Conservation (phyloP, 2,113 vertebrate species). For the Copsychus sechellarum region DNA sequence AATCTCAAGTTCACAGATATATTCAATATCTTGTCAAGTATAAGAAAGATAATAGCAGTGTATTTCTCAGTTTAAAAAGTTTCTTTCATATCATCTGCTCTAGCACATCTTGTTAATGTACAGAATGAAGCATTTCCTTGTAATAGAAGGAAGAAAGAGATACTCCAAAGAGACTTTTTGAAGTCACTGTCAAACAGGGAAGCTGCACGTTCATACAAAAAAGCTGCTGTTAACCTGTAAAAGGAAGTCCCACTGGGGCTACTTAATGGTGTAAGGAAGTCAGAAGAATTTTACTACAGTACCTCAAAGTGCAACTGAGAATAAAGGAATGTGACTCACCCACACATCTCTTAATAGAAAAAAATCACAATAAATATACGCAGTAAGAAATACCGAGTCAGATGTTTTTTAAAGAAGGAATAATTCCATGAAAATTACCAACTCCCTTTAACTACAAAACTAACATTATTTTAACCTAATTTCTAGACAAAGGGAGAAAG, state of each 20-base stretch:
- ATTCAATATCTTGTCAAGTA: conserved; percentile 15
- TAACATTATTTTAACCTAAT: not conserved
- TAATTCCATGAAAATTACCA: not conserved
- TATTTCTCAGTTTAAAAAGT: conserved; percentile 19
- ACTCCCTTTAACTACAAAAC: not conserved
- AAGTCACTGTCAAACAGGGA: conserved; percentile 10
- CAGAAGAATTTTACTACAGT: not conserved
- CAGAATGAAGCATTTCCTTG: not conserved
- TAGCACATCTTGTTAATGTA: not conserved
- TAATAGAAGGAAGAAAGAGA: conserved; percentile 16
- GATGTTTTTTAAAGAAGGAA: not conserved
- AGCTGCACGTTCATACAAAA: not conserved
- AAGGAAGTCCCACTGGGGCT: conserved; percentile 15
- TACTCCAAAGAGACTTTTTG: conserved; percentile 4
- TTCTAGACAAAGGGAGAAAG: not conserved
- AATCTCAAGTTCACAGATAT: not conserved
- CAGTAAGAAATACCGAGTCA: not conserved
- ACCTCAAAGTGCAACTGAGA: not conserved
- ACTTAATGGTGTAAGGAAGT: conserved; percentile 15
- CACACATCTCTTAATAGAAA: not conserved
- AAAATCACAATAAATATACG: not conserved
- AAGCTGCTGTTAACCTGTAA: conserved; percentile 27
- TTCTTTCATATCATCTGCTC: conserved; percentile 11
- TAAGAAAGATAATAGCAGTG: not conserved
- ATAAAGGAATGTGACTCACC: not conserved